A percentile compares a stretch with the other conserved stretches of the same genome.
phyloP scores from a whole-genome alignment of 2,113 vertebrate species.

The Burhinus bistriatus region DNA sequence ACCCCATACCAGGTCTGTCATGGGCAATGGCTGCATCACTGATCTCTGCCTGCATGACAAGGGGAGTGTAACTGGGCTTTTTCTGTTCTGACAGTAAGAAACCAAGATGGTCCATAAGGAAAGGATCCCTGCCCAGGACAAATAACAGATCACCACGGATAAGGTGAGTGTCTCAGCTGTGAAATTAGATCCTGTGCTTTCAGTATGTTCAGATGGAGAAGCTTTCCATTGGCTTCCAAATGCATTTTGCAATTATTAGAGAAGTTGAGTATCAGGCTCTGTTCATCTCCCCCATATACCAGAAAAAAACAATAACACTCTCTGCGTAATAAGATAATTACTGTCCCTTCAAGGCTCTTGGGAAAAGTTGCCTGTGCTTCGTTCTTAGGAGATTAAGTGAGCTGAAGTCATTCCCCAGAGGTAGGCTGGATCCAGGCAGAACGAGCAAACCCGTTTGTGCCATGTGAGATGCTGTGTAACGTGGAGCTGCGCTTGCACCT shows the following conservation, averaged over 20 bases:
- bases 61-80: background rate
- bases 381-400: background rate
- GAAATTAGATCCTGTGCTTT: background rate
- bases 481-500: background rate
- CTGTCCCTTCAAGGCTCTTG: background rate
- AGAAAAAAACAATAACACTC: background rate
- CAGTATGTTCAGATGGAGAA: background rate
- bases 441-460: background rate
- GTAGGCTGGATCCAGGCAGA: background rate
- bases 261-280: background rate
- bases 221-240: background rate
- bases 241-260: background rate
- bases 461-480: background rate
- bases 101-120: background rate
- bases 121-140: background rate
- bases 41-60: background rate
- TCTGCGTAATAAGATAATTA: background rate
- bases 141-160: background rate
- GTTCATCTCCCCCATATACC: background rate
- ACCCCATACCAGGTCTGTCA: background rate
- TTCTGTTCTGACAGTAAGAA: slow-evolving; percentile 14
- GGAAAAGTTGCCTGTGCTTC: background rate
- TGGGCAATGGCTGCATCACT: background rate
- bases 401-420: background rate
- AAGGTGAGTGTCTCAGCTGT: slow-evolving; percentile 7